Evolutionary conservation across 2,888 invertebrate genomes (phyloP).

Genomic region (Acronicta leporina): DNA sequence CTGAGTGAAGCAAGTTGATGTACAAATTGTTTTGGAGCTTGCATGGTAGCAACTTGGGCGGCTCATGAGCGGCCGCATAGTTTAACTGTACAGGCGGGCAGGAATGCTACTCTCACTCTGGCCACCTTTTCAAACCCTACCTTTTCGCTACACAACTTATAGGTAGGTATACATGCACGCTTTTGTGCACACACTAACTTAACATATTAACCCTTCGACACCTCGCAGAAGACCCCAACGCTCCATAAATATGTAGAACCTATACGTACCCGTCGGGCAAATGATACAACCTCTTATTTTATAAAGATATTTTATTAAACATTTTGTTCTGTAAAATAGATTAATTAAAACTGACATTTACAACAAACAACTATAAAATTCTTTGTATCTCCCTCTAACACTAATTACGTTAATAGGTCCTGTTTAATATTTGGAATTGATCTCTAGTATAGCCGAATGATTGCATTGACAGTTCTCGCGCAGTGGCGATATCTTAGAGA

Average conservation of each 20-base stretch:
- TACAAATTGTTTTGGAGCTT: constrained; percentile 63
- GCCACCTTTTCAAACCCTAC: constrained; percentile 64
- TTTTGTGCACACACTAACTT: constrained; percentile 56
- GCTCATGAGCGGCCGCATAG: constrained; percentile 69
- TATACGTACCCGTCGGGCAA: constrained; percentile 33
- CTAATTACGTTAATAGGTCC: constrained; percentile 83
- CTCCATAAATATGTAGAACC: constrained; percentile 28
- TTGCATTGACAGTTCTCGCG: constrained; percentile 64
- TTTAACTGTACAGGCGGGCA: constrained; percentile 62
- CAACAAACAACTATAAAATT: constrained; percentile 89
- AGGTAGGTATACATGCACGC: constrained; percentile 55
- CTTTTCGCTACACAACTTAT: constrained; percentile 63
- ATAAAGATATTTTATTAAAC: constrained; percentile 89
- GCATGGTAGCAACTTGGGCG: constrained; percentile 39
- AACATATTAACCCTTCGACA: constrained; percentile 52
- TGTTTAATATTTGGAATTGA: constrained; percentile 75
- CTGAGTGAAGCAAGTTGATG: constrained; percentile 47
- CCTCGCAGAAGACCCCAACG: constrained; percentile 33
- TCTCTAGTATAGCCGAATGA: constrained; percentile 68
- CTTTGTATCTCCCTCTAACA: constrained; percentile 83
- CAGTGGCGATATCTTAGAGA: constrained; percentile 61
- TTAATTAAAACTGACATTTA: constrained; percentile 88
- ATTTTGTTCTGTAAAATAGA: constrained; percentile 87
- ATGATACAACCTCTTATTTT: constrained; percentile 73
- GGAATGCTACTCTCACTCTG: constrained; percentile 68